phyloP scores from a whole-genome alignment of 1,140 invertebrate species.

The Subanguina moxae region DNA sequence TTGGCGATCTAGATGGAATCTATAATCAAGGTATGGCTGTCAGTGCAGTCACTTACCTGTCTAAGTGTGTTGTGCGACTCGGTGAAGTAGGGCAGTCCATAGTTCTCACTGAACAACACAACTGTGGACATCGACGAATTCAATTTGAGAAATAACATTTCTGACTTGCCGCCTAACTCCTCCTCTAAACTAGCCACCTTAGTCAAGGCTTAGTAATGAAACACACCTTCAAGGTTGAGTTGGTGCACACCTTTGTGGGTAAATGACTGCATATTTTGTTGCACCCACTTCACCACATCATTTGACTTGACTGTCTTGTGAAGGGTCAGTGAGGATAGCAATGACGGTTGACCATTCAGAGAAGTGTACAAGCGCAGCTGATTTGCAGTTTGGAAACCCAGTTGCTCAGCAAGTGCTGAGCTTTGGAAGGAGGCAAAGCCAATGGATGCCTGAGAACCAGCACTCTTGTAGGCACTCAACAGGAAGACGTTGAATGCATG shows the following conservation, averaged over 20 bases:
- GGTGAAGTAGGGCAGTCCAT: background rate
- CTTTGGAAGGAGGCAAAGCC: background rate
- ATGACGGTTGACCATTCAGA: background rate
- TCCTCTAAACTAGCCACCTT: background rate
- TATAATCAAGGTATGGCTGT: too few relatives aligned
- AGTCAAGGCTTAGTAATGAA: background rate
- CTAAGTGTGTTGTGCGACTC: background rate
- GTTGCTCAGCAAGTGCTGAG: background rate
- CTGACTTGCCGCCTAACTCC: background rate
- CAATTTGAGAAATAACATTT: background rate
- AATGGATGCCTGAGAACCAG: background rate
- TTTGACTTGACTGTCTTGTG: background rate
- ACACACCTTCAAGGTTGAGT: background rate
- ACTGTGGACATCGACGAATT: background rate
- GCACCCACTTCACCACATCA: constrained; percentile 1
- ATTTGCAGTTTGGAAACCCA: background rate
- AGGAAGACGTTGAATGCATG: constrained; percentile 14
- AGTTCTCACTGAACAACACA: background rate
- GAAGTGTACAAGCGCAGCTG: background rate
- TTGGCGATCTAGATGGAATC: too few relatives aligned
- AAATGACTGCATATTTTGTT: background rate
- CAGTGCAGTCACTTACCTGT: background rate
- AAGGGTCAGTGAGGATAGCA: background rate
- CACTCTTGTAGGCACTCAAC: constrained; percentile 9
- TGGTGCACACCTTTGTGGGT: background rate